Conservation (phyloP, 2,797 vertebrate species). For the Trematomus bernacchii region DNA sequence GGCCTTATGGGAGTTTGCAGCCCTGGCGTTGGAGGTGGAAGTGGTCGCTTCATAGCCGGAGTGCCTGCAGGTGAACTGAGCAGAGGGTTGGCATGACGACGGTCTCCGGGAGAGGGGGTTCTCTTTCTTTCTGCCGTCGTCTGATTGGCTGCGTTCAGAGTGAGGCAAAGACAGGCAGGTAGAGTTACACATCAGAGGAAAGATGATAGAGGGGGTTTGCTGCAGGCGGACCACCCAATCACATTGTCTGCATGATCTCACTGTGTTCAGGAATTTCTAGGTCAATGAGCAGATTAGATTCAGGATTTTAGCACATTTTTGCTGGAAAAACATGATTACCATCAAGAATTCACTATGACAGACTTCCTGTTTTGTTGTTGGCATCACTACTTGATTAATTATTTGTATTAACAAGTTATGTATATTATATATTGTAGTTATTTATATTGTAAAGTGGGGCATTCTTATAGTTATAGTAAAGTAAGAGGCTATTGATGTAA, state of each 20-base stretch:
- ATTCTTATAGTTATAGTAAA: no score
- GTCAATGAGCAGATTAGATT: neutral
- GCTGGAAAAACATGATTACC: neutral
- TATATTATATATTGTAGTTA: neutral
- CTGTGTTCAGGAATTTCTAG: constrained; percentile 40
- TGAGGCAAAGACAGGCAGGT: constrained; percentile 62
- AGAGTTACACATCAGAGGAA: constrained; percentile 73
- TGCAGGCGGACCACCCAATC: constrained; percentile 64
- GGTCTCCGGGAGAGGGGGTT: constrained; percentile 77
- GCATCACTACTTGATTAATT: neutral
- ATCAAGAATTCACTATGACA: neutral
- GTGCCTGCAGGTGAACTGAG: constrained; percentile 65
- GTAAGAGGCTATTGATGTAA: no score
- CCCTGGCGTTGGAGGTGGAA: constrained; percentile 65
- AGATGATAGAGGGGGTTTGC: constrained; percentile 57
- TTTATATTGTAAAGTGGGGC: no score
- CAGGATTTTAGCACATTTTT: neutral
- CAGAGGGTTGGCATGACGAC: constrained; percentile 71
- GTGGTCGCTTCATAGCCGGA: constrained; percentile 72
- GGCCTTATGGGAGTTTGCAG: constrained; percentile 81
- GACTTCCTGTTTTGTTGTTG: constrained; percentile 1
- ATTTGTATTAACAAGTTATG: neutral
- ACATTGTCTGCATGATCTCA: constrained; percentile 38
- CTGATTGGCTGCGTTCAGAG: constrained; percentile 85
- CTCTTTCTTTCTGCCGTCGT: constrained; percentile 87